Conservation (phyloP, 2,888 invertebrate genomes). For the Hypselothyrea guttata region DNA sequence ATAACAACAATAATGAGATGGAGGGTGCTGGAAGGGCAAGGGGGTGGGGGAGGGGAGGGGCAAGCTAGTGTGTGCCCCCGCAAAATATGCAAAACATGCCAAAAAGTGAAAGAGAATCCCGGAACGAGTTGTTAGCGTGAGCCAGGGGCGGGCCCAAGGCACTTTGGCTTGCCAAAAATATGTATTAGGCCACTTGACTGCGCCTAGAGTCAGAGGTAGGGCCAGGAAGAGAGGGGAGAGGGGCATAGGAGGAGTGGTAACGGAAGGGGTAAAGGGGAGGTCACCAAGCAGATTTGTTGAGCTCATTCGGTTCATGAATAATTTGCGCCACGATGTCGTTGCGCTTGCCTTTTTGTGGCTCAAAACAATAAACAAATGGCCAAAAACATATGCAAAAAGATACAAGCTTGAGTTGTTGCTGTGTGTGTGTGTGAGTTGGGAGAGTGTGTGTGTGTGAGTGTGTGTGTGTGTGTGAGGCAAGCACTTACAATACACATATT, state of each 20-base stretch:
- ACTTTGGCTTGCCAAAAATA: conserved; percentile 67
- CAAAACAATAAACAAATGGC: conserved; percentile 74
- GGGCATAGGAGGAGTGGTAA: too few species aligned
- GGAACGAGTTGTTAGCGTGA: conserved; percentile 28
- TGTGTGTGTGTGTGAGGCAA: conserved; percentile 16
- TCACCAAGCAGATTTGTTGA: conserved; percentile 60
- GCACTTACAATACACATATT: conserved; percentile 40
- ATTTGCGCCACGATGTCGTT: conserved; percentile 73
- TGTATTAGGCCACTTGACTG: conserved; percentile 74
- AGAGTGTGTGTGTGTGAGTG: conserved; percentile 4
- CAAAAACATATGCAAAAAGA: conserved; percentile 71
- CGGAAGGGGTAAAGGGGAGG: conserved; percentile 10
- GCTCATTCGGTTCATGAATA: conserved; percentile 76
- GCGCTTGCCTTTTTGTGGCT: conserved; percentile 36
- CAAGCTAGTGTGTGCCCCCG: too few species aligned
- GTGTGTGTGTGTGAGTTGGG: conserved; percentile 1
- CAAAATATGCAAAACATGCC: conserved; percentile 70
- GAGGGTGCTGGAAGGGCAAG: neutral
- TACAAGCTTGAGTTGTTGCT: neutral
- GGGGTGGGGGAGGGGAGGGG: too few species aligned
- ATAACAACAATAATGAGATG: conserved; percentile 10
- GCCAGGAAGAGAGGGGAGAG: conserved; percentile 6
- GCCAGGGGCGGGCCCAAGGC: conserved; percentile 30
- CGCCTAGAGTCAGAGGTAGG: conserved; percentile 19
- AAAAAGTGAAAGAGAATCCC: conserved; percentile 33